Evolutionary conservation across 1,140 invertebrate genomes (phyloP).

Genomic region (Ylistrum balloti): DNA sequence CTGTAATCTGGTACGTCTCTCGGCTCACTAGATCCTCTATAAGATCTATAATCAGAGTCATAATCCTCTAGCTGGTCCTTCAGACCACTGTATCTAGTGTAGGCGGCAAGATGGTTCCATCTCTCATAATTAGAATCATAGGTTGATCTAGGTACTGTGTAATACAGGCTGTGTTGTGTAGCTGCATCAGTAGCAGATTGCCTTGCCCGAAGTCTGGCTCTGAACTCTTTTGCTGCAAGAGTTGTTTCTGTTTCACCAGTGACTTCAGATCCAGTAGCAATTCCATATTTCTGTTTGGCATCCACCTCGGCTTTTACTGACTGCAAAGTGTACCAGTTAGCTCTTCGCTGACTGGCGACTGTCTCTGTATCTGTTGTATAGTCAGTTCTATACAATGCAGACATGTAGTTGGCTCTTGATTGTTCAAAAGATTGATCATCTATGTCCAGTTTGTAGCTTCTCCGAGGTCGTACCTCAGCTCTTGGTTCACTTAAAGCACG

Average conservation of each 20-base stretch:
- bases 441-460: neutral
- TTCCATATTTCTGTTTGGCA: neutral
- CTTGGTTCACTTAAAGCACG: slow-evolving; percentile 18
- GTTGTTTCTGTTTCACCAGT: neutral
- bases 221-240: neutral
- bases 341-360: neutral
- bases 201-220: neutral
- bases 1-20: neutral
- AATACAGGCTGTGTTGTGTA: neutral
- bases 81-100: slow-evolving; percentile 7
- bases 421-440: slow-evolving; percentile 19
- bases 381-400: neutral
- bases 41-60: neutral
- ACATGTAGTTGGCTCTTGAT: neutral
- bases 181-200: neutral
- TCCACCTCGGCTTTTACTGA: neutral
- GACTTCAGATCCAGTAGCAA: neutral
- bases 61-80: neutral
- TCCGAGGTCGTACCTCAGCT: neutral
- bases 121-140: neutral
- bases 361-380: neutral
- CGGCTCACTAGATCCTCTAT: neutral
- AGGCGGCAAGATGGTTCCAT: neutral
- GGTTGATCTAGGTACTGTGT: neutral
- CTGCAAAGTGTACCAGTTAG: slow-evolving; percentile 13